phyloP scores from a whole-genome alignment of 23 tunicate genomes.

The Botrylloides violaceus region DNA sequence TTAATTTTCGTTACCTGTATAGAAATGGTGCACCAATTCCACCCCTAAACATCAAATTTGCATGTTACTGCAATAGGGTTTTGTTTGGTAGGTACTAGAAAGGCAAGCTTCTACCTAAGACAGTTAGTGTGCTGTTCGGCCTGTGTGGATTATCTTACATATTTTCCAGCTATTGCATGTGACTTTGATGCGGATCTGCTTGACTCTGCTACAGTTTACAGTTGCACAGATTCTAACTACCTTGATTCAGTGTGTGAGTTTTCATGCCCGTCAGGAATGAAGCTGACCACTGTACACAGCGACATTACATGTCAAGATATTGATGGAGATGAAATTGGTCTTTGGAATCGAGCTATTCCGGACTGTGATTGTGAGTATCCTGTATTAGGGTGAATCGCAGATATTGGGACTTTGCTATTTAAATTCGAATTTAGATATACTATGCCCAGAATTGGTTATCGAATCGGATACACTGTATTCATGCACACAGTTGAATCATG shows the following conservation, averaged over 20 bases:
- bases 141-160: no score
- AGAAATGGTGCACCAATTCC: no score
- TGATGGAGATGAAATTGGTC: conserved; percentile 12
- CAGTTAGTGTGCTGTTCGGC: no score
- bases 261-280: conserved; percentile 18
- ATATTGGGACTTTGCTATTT: not conserved
- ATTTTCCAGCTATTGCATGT: conserved; percentile 2
- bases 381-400: not conserved
- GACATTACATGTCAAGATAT: conserved; percentile 14
- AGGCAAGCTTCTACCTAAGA: no score
- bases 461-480: conserved; percentile 1
- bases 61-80: no score
- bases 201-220: not conserved
- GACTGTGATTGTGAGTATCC: conserved; percentile 4
- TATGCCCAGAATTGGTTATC: not conserved
- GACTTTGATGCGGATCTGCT: not conserved
- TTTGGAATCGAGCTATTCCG: conserved; percentile 10
- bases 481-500: conserved; percentile 20
- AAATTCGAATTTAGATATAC: not conserved
- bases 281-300: not conserved
- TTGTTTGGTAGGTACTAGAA: no score
- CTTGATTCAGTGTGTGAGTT: conserved; percentile 16
- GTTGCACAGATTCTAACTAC: conserved; percentile 1
- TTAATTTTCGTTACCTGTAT: no score
- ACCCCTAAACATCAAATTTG: no score